Evolutionary conservation across 2,113 vertebrate species (phyloP).

Genomic region (Polypterus bichir): DNA sequence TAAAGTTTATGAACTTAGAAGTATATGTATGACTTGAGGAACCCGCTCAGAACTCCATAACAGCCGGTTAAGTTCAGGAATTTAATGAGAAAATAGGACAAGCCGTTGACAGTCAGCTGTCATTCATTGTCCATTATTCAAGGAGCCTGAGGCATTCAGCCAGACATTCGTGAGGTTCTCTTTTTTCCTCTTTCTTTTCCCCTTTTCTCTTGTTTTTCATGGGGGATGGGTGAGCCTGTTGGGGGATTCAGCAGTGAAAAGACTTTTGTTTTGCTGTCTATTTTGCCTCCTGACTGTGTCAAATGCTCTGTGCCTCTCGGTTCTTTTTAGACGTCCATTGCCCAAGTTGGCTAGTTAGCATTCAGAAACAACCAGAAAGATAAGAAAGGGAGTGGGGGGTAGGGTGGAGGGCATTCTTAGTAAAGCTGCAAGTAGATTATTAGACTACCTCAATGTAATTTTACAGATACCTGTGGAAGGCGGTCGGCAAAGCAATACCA

Average conservation of each 20-base stretch:
- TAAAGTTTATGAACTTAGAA: neutral
- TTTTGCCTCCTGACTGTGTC: constrained; percentile 81
- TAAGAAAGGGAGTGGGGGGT: constrained; percentile 11
- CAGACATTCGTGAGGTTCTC: constrained; percentile 48
- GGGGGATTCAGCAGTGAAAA: constrained; percentile 72
- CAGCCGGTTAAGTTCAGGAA: neutral
- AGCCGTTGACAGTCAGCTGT: constrained; percentile 62
- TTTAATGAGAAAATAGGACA: constrained; percentile 21
- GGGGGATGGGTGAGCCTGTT: constrained; percentile 65
- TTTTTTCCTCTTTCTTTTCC: constrained; percentile 48
- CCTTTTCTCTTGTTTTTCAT: constrained; percentile 30
- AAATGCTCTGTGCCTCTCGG: constrained; percentile 73
- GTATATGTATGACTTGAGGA: neutral
- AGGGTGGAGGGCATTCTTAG: constrained; percentile 58
- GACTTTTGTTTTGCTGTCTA: constrained; percentile 90
- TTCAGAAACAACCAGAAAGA: constrained; percentile 54
- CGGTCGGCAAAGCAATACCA: too few relatives aligned
- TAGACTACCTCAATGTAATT: constrained; percentile 26
- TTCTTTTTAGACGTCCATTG: constrained; percentile 53
- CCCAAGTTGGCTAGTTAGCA: constrained; percentile 73
- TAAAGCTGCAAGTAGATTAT: constrained; percentile 64
- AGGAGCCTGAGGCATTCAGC: constrained; percentile 56
- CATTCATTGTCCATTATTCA: constrained; percentile 62
- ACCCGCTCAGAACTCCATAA: neutral
- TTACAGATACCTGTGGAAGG: too few relatives aligned